Conservation (phyloP, 2,888 invertebrate species). For the Stenodema calcarata region DNA sequence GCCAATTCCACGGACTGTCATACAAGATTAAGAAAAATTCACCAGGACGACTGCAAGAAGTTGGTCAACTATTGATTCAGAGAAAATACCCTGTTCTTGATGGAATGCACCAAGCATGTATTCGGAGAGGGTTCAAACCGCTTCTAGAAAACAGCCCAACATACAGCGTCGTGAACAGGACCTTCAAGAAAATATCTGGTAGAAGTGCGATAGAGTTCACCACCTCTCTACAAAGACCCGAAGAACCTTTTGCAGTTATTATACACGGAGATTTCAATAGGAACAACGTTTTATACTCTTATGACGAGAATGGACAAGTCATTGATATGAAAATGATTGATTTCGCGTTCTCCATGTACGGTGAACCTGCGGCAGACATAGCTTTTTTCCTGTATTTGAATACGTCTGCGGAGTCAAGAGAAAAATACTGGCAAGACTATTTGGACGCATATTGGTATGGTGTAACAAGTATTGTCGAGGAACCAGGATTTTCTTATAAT, state of each 20-base stretch:
- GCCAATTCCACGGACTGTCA: conserved; percentile 60
- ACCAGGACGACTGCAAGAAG: background rate
- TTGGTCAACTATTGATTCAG: background rate
- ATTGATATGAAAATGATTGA: conserved; percentile 60
- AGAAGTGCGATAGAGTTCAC: background rate
- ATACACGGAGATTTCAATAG: conserved; percentile 62
- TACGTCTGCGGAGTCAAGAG: conserved; percentile 58
- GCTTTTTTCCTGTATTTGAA: conserved; percentile 61
- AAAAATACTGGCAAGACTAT: conserved; percentile 58
- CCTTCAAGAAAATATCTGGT: conserved; percentile 6
- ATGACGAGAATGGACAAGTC: conserved; percentile 58
- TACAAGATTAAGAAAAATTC: conserved; percentile 56
- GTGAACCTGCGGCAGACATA: conserved; percentile 61
- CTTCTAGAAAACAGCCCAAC: conserved; percentile 50
- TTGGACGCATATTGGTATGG: conserved; percentile 58
- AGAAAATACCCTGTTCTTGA: background rate
- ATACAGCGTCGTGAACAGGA: background rate
- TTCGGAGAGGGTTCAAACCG: conserved; percentile 3
- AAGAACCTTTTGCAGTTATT: conserved; percentile 58
- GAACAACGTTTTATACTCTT: conserved; percentile 61
- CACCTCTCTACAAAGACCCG: conserved; percentile 2
- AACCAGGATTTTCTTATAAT: conserved; percentile 36
- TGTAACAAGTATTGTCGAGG: conserved; percentile 26
- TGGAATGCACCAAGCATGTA: background rate
- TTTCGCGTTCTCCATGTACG: conserved; percentile 59